phyloP scores from a whole-genome alignment of 2,113 vertebrate genomes.

The Lepus americanus region DNA sequence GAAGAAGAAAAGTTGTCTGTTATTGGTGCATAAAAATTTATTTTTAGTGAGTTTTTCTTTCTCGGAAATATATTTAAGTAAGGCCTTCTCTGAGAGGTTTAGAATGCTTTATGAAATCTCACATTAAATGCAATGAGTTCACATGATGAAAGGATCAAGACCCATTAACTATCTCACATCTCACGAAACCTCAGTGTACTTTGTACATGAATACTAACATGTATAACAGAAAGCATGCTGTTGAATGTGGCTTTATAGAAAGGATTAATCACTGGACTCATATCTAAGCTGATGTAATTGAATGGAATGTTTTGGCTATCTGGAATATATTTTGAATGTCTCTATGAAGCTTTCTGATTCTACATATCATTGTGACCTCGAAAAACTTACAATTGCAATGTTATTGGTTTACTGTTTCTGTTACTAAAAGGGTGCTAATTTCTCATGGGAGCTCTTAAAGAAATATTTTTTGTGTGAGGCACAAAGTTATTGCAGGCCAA shows the following conservation, averaged over 20 bases:
- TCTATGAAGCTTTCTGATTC: slow-evolving; percentile 16
- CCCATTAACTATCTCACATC: neutral
- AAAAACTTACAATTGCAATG: slow-evolving; percentile 27
- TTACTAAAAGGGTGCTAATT: neutral
- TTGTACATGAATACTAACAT: neutral
- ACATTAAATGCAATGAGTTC: neutral
- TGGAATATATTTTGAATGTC: slow-evolving; percentile 1
- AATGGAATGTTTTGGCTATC: slow-evolving; percentile 4
- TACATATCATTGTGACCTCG: neutral
- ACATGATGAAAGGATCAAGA: neutral
- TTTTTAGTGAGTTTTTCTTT: slow-evolving; percentile 44
- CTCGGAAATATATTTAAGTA: slow-evolving; percentile 30
- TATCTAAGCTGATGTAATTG: neutral
- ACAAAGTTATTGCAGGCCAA: neutral
- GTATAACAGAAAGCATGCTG: neutral
- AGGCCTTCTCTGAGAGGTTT: neutral
- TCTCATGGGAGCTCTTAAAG: neutral
- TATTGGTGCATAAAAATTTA: slow-evolving; percentile 23
- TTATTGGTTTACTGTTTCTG: neutral
- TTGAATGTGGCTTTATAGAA: slow-evolving; percentile 42
- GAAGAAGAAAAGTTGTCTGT: neutral
- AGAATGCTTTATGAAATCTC: neutral
- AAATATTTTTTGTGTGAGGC: slow-evolving; percentile 6
- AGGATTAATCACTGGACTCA: neutral
- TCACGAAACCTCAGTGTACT: neutral